Percentiles rank a stretch among this genome's conserved stretches.
Conservation (phyloP, 1,140 invertebrate species). For the Mizuhopecten yessoensis region DNA sequence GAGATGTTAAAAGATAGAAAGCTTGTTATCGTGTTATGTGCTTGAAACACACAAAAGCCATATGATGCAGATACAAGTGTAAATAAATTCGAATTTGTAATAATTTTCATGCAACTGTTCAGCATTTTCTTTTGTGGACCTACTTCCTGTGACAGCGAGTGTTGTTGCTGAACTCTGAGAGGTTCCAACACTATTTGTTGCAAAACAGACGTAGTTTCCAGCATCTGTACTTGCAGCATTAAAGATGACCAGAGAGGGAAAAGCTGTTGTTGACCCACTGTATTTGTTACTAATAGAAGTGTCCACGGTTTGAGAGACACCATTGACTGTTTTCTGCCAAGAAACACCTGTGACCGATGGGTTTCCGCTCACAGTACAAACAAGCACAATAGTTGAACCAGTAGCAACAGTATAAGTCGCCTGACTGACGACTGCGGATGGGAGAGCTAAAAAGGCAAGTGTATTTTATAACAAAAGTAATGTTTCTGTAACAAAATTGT, state of each 20-base stretch:
- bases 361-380: neutral
- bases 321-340: constrained; percentile 6
- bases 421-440: neutral
- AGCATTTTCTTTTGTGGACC: neutral
- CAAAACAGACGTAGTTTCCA: constrained; percentile 19
- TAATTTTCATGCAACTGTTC: neutral
- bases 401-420: neutral
- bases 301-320: neutral
- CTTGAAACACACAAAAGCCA: neutral
- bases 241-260: constrained; percentile 25
- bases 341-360: neutral
- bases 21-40: neutral
- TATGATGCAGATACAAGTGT: neutral
- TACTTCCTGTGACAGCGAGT: constrained; percentile 2
- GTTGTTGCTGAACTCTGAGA: neutral
- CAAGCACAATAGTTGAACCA: neutral
- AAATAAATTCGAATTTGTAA: neutral
- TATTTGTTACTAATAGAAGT: neutral
- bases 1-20: neutral
- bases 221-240: neutral
- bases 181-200: neutral
- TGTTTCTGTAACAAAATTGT: too few relatives aligned
- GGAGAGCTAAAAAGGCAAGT: neutral
- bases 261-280: neutral
- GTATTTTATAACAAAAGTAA: too few relatives aligned